phyloP scores from a whole-genome alignment of 2,888 invertebrate species.

The Dermolepida albohirtum region DNA sequence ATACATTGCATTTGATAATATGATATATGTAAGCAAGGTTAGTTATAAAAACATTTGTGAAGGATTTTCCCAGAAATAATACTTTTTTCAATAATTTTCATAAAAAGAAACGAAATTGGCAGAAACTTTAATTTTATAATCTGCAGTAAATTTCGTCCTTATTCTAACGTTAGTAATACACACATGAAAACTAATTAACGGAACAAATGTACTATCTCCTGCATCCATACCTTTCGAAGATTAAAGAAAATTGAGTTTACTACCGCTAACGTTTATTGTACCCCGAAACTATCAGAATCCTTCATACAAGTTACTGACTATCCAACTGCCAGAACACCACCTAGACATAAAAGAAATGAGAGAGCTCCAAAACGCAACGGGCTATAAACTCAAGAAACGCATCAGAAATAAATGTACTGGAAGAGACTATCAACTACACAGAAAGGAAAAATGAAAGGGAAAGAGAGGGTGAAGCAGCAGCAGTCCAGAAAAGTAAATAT shows the following conservation, averaged over 20 bases:
- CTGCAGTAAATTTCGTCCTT: too few relatives aligned
- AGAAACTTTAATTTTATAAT: too few relatives aligned
- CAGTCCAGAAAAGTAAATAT: constrained; percentile 27
- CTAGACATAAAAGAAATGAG: constrained; percentile 40
- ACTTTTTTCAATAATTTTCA: too few relatives aligned
- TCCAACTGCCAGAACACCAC: constrained; percentile 22
- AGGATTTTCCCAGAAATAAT: too few relatives aligned
- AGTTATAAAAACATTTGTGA: too few relatives aligned
- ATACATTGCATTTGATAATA: too few relatives aligned
- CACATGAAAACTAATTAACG: background rate
- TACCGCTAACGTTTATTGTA: constrained; percentile 11
- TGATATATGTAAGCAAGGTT: too few relatives aligned
- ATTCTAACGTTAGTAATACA: too few relatives aligned
- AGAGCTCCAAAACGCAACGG: constrained; percentile 51
- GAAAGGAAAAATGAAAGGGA: constrained; percentile 15
- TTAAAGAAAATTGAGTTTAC: constrained; percentile 22
- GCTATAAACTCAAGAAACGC: constrained; percentile 53
- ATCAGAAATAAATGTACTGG: constrained; percentile 56
- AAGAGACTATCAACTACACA: constrained; percentile 52
- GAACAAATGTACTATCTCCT: constrained; percentile 1
- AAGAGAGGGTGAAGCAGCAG: constrained; percentile 2
- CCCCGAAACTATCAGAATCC: constrained; percentile 9
- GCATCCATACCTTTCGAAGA: background rate
- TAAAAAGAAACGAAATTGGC: too few relatives aligned
- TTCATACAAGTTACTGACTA: constrained; percentile 27